Conservation (phyloP, 2,888 invertebrate genomes). For the Lasioglossum lativentre region DNA sequence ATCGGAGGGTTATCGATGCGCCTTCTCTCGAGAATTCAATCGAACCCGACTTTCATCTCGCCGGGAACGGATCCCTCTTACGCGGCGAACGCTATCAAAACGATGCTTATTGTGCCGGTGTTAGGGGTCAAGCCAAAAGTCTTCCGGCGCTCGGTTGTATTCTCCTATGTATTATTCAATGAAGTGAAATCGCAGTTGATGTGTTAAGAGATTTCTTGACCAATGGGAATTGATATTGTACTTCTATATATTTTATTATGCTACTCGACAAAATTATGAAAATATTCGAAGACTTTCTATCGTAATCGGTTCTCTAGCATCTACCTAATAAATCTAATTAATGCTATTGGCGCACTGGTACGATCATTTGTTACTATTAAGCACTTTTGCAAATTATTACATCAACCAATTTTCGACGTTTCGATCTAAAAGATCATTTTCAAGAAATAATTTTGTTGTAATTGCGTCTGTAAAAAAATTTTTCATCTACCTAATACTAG, state of each 20-base stretch:
- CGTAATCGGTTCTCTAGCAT: background rate
- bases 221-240: background rate
- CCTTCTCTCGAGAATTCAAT: slow-evolving; percentile 66
- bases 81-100: slow-evolving; percentile 28
- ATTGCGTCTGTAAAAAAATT: too few relatives aligned
- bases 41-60: slow-evolving; percentile 61
- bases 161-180: slow-evolving; percentile 2
- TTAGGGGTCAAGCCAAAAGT: slow-evolving; percentile 11
- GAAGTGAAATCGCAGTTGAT: background rate
- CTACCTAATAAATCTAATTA: too few relatives aligned
- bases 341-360: too few relatives aligned
- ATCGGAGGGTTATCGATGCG: slow-evolving; percentile 58
- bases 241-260: background rate
- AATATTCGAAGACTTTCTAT: background rate
- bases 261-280: background rate
- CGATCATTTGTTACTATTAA: too few relatives aligned
- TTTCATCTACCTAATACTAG: too few relatives aligned
- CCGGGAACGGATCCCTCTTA: slow-evolving; percentile 18
- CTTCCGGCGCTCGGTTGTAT: background rate
- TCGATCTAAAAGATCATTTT: too few relatives aligned
- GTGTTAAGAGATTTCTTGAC: background rate
- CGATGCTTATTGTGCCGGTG: slow-evolving; percentile 29
- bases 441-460: too few relatives aligned
- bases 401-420: too few relatives aligned
- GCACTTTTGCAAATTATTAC: too few relatives aligned